Conservation (phyloP, 2,888 invertebrate genomes). For the Cataglyphis albicans region DNA sequence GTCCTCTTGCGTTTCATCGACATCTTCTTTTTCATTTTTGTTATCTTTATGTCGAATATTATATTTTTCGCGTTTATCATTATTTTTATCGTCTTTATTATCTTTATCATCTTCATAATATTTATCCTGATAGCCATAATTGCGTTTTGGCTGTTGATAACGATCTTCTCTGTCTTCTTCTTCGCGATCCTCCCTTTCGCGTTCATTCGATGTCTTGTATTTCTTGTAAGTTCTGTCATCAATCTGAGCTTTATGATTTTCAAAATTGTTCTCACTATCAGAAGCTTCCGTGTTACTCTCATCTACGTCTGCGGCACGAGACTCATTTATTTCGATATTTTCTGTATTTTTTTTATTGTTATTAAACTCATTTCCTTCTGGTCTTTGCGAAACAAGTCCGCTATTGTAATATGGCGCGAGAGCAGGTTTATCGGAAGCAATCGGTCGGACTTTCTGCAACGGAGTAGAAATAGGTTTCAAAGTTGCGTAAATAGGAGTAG, state of each 20-base stretch:
- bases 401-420: constrained; percentile 33
- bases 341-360: not conserved
- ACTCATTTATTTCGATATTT: not conserved
- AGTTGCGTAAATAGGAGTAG: constrained; percentile 13
- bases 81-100: not conserved
- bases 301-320: not conserved
- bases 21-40: constrained; percentile 49
- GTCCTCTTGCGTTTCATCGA: constrained; percentile 37
- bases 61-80: not conserved
- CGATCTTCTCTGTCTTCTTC: constrained; percentile 16
- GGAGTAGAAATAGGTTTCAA: constrained; percentile 12
- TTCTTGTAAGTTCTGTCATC: not conserved
- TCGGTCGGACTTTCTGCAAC: constrained; percentile 19
- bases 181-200: not conserved
- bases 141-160: constrained; percentile 7
- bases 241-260: constrained; percentile 10
- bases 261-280: not conserved
- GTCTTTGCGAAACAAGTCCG: not conserved
- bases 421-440: not conserved
- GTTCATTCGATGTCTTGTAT: not conserved
- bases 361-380: not conserved
- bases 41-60: not conserved
- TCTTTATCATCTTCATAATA: not conserved
- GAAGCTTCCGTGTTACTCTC: not conserved
- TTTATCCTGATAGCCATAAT: not conserved